Evolutionary conservation across 2,797 vertebrate species (phyloP), one percentile per base, ranked within the genome.

Genomic region (Mus spretus): DNA sequence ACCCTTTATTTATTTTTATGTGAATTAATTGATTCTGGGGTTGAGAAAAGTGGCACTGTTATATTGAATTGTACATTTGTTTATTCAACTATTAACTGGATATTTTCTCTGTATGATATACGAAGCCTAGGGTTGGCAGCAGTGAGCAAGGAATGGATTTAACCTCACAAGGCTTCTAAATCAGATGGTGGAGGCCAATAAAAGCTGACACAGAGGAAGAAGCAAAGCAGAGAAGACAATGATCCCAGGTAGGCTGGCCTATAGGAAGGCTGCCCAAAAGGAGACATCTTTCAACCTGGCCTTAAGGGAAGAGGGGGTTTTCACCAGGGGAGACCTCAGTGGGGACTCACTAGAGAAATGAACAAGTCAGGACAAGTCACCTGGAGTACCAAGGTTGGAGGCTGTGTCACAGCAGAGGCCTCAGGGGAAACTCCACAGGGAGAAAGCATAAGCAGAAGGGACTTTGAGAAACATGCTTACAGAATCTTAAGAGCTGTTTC

Each of bases 51-150:
- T 59, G 4, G 63, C n/a, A 14, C 34, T 65, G 7, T 85, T 77
- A 3, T 22, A 70, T 80, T 77, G 10, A 84, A 92, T 22, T 53
- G 37, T n/a, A 44, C 19, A 74, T 75, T 75, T 65, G 50, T 53
- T 85, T 72, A 22, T 74, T 91, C 57, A 24, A 55, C 57, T 82
- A 44, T 83, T 63, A 90, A 63, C 28, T 81, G 44, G 82, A 65
- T 6, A 44, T 47, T 40, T 90, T 20, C n/a, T 67, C 1, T 24
- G 75, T 37, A 22, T 26, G 26, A 0, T 11, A 3, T 34, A 31
- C 28, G 44, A 57, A 93, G 65, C 9, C 37, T 53, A 34, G n/a
- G 77, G 59, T 40, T 47, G n/a, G 11, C 34, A 57, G 44, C 34
- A 55, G 9, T 63, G 28, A 90, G 34, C 47, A 70, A 40, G 15